phyloP scores from a whole-genome alignment of 2,797 vertebrate genomes.

The Rhinophrynus dorsalis region DNA sequence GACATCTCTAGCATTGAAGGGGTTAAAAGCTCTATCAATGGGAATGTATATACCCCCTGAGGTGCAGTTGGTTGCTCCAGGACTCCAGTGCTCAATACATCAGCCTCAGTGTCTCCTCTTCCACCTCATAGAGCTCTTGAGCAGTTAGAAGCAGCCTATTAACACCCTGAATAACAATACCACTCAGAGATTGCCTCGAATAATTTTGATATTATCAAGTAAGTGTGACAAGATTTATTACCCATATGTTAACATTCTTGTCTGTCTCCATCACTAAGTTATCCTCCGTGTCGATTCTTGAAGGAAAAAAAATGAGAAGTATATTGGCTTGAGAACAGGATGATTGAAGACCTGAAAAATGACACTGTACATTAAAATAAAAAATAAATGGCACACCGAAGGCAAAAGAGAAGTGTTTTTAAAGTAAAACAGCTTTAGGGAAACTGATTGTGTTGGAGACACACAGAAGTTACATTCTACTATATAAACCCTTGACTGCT shows the following conservation, averaged over 20 bases:
- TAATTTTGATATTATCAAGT: slow-evolving; percentile 38
- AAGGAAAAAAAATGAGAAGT: slow-evolving; percentile 7
- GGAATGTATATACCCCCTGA: no score
- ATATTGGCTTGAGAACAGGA: slow-evolving; percentile 1
- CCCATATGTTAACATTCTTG: slow-evolving; percentile 29
- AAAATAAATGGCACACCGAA: no score
- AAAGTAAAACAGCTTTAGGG: not conserved
- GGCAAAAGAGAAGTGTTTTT: not conserved
- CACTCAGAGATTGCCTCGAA: slow-evolving; percentile 27
- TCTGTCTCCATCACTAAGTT: slow-evolving; percentile 20
- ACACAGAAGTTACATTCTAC: no score
- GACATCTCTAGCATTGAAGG: no score
- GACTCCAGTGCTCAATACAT: no score
- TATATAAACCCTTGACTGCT: no score
- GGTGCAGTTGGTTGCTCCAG: no score
- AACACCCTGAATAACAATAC: slow-evolving; percentile 24
- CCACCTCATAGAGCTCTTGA: slow-evolving; percentile 20
- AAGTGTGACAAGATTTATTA: slow-evolving; percentile 40
- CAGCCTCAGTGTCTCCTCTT: no score
- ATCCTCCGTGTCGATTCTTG: slow-evolving; percentile 23
- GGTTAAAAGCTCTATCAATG: no score
- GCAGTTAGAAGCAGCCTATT: slow-evolving; percentile 25
- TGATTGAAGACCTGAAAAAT: slow-evolving; percentile 23
- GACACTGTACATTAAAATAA: no score
- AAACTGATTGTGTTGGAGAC: no score